phyloP scores from a whole-genome alignment of 1,140 invertebrate species.

The Dysdera silvatica region DNA sequence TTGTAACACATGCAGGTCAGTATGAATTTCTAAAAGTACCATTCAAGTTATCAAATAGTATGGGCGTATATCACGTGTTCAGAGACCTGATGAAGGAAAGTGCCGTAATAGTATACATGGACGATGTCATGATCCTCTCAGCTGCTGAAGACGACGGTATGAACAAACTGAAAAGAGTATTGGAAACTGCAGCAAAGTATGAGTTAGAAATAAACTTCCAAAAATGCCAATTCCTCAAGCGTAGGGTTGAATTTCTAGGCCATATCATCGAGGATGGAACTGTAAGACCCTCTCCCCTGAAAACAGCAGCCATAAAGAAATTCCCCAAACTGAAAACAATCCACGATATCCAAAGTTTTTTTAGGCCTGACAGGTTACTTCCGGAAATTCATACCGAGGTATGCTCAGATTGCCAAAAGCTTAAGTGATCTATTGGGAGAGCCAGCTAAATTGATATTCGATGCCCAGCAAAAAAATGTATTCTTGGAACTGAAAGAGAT shows the following conservation, averaged over 20 bases:
- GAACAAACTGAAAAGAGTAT: background rate
- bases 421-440: conserved; percentile 44
- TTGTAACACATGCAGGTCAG: conserved; percentile 6
- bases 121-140: conserved; percentile 35
- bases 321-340: conserved; percentile 30
- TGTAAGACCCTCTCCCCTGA: background rate
- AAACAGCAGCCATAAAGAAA: conserved; percentile 8
- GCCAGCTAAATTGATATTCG: conserved; percentile 40
- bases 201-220: background rate
- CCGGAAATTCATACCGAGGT: conserved; percentile 37
- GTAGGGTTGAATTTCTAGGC: background rate
- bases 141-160: conserved; percentile 7
- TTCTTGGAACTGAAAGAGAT: conserved; percentile 39
- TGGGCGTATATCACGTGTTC: conserved; percentile 27
- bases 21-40: conserved; percentile 7
- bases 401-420: conserved; percentile 35
- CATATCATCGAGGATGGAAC: background rate
- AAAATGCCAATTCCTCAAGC: background rate
- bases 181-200: background rate
- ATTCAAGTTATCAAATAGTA: background rate
- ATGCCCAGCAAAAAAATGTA: conserved; percentile 36
- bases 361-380: conserved; percentile 39
- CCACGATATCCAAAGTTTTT: conserved; percentile 39
- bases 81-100: conserved; percentile 5
- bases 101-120: conserved; percentile 31